Conservation (phyloP, 2,113 vertebrate species). For the Jaculus jaculus region DNA sequence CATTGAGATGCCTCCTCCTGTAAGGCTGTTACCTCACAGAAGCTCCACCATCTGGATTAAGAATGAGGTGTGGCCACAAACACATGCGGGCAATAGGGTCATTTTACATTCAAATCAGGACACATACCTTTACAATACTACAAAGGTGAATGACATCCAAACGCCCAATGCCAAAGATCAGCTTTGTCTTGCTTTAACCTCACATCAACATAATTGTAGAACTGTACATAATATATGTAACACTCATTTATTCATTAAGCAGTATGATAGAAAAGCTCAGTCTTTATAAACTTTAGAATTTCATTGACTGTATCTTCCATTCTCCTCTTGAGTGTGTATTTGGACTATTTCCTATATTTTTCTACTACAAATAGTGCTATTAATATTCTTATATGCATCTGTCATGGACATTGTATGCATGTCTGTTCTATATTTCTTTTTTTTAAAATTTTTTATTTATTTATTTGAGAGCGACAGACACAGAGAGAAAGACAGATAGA, state of each 20-base stretch:
- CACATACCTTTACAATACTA: too few relatives aligned
- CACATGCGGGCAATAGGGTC: too few relatives aligned
- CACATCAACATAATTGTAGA: background rate
- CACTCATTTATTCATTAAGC: background rate
- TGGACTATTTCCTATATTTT: background rate
- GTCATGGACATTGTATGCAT: background rate
- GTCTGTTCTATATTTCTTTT: too few relatives aligned
- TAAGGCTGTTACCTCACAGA: too few relatives aligned
- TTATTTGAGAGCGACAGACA: too few relatives aligned
- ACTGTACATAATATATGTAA: background rate
- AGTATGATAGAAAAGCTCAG: background rate
- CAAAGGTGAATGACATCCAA: background rate
- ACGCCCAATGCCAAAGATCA: background rate
- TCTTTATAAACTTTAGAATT: background rate
- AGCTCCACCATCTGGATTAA: too few relatives aligned
- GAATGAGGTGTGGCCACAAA: too few relatives aligned
- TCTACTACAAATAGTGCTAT: background rate
- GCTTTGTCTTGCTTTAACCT: background rate
- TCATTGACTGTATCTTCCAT: background rate
- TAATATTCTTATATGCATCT: background rate
- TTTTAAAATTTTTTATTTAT: too few relatives aligned
- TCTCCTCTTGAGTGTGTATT: background rate
- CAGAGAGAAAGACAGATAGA: too few relatives aligned
- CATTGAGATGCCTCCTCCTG: too few relatives aligned
- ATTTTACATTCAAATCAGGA: too few relatives aligned